A percentile compares a stretch with the other conserved stretches of the same genome.
Conservation (phyloP, 2,888 invertebrate genomes). For the Trachelus stipa region DNA sequence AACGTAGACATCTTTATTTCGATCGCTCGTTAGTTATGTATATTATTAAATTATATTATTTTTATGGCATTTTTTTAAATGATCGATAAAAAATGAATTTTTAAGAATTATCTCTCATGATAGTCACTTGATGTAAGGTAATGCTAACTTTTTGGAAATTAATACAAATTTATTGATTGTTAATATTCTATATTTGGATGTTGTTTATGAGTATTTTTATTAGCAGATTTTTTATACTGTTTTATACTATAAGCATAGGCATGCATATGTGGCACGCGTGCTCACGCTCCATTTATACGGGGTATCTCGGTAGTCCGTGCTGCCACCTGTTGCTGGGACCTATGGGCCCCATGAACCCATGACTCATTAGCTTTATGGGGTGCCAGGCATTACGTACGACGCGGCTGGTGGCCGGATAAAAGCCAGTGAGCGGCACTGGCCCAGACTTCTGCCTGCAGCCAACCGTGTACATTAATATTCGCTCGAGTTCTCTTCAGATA, state of each 20-base stretch:
- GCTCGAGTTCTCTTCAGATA: slow-evolving; percentile 45
- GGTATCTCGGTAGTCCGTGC: slow-evolving; percentile 18
- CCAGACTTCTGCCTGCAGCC: slow-evolving; percentile 40
- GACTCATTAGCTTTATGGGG: slow-evolving; percentile 53
- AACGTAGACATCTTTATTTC: background rate
- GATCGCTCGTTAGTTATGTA: background rate
- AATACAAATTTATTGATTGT: background rate
- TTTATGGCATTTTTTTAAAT: no score
- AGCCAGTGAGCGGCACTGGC: slow-evolving; percentile 25
- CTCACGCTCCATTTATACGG: slow-evolving; percentile 18
- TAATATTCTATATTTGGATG: background rate
- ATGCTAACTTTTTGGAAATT: background rate
- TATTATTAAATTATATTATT: no score
- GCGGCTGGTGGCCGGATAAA: slow-evolving; percentile 44
- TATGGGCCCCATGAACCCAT: slow-evolving; percentile 30
- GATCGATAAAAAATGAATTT: no score
- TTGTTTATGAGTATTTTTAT: background rate
- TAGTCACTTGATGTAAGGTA: background rate
- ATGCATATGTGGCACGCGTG: slow-evolving; percentile 2
- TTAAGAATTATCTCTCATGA: background rate
- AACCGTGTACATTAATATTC: slow-evolving; percentile 47
- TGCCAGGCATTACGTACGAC: slow-evolving; percentile 43
- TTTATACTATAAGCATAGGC: background rate
- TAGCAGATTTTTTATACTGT: background rate
- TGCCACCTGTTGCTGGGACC: slow-evolving; percentile 31